Percentiles rank a stretch among this genome's conserved stretches.
Evolutionary conservation across 1,140 invertebrate genomes (phyloP).

Genomic region (Eurosta solidaginis): DNA sequence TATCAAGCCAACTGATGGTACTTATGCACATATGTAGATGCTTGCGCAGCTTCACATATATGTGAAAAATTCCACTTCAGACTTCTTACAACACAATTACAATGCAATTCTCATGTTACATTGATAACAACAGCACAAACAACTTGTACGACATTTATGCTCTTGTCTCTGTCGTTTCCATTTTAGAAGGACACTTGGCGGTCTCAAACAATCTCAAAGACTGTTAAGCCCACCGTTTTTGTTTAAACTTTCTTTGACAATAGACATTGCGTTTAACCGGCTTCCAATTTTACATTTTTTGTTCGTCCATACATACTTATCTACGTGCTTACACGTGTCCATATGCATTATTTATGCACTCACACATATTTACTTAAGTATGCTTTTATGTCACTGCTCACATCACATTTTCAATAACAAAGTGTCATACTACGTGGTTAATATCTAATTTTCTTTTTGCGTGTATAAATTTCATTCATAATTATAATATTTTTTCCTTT

Average conservation of each 20-base stretch:
- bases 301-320: background rate
- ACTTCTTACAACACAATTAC: background rate
- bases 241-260: background rate
- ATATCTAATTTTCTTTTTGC: conserved; percentile 18
- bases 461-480: background rate
- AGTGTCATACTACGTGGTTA: conserved; percentile 26
- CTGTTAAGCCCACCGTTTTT: background rate
- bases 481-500: background rate
- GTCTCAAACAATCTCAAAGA: background rate
- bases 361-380: no score
- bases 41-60: background rate
- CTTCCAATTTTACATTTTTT: background rate
- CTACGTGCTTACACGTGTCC: background rate
- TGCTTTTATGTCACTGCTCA: background rate
- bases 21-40: background rate
- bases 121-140: background rate
- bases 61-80: background rate
- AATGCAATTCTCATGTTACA: conserved; percentile 28
- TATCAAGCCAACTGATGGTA: no score
- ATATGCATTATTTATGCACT: no score
- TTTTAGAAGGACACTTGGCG: conserved; percentile 17
- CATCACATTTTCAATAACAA: conserved; percentile 8
- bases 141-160: background rate
- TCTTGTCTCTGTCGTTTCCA: conserved; percentile 2
- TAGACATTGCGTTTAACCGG: background rate